Conservation (phyloP, 2,888 invertebrate genomes). For the Ophonus ardosiacus region DNA sequence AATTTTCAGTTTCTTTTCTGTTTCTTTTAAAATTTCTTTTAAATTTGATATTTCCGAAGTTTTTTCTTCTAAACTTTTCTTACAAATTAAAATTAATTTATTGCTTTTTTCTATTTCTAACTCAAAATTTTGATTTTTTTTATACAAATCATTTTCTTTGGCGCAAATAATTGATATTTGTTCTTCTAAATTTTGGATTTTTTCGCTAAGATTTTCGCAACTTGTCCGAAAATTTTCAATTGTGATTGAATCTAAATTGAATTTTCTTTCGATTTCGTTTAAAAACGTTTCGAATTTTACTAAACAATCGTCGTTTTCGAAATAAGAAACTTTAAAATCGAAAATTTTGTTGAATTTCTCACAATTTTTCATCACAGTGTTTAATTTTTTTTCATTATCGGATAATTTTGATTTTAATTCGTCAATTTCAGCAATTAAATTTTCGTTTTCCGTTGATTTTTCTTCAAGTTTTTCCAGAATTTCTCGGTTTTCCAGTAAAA, state of each 20-base stretch:
- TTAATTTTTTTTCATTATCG: neutral
- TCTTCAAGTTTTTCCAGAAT: neutral
- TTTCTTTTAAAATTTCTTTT: neutral
- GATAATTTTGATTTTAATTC: neutral
- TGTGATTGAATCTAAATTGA: neutral
- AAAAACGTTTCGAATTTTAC: neutral
- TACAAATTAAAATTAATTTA: neutral
- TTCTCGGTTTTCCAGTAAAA: neutral
- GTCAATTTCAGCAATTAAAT: neutral
- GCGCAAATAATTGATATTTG: neutral
- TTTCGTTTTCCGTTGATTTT: neutral
- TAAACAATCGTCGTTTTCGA: neutral
- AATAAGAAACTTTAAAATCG: neutral
- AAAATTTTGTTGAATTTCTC: neutral
- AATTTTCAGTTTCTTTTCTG: neutral
- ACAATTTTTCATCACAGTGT: neutral
- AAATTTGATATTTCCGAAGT: neutral
- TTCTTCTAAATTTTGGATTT: neutral
- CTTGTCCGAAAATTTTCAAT: neutral
- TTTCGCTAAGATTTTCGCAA: neutral
- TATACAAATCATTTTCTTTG: neutral
- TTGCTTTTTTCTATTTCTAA: slow-evolving; percentile 30
- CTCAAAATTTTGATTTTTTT: slow-evolving; percentile 35
- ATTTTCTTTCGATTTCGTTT: neutral
- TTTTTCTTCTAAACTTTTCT: slow-evolving; percentile 20